Evolutionary conservation across 1,140 invertebrate species (phyloP).

Genomic region (Prorops nasuta): DNA sequence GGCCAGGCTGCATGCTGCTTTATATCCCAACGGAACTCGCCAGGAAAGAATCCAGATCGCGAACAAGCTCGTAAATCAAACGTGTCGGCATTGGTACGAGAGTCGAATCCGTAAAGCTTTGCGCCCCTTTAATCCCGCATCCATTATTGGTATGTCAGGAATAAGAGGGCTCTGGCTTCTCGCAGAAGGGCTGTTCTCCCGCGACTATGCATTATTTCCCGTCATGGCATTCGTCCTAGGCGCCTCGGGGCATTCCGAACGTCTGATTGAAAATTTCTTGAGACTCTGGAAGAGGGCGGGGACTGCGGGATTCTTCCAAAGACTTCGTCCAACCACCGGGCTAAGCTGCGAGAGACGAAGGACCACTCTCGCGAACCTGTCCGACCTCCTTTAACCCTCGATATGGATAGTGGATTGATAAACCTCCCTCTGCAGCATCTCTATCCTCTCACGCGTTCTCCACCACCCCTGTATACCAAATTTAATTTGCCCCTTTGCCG

Average conservation of each 20-base stretch:
- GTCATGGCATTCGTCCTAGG: slow-evolving; percentile 48
- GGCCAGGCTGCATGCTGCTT: slow-evolving; percentile 18
- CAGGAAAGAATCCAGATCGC: slow-evolving; percentile 30
- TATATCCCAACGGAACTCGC: slow-evolving; percentile 24
- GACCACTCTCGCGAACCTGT: no score
- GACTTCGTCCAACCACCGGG: slow-evolving; percentile 8
- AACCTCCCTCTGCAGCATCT: no score
- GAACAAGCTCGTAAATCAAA: slow-evolving; percentile 35
- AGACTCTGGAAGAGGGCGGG: slow-evolving; percentile 41
- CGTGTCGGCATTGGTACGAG: slow-evolving; percentile 26
- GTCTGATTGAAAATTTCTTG: slow-evolving; percentile 58
- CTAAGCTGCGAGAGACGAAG: no score
- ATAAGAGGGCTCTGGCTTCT: slow-evolving; percentile 16
- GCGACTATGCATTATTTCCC: slow-evolving; percentile 46
- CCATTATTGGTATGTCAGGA: slow-evolving; percentile 35
- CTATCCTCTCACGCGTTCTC: no score
- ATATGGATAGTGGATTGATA: no score
- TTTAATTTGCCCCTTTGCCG: no score
- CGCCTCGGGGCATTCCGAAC: slow-evolving; percentile 46
- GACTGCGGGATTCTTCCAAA: slow-evolving; percentile 10
- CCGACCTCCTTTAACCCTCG: no score
- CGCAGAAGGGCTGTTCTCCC: slow-evolving; percentile 10
- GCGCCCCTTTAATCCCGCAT: slow-evolving; percentile 33
- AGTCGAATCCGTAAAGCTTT: slow-evolving; percentile 27
- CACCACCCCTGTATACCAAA: no score